phyloP scores from a whole-genome alignment of 2,888 invertebrate genomes.

The Elysia crispata region DNA sequence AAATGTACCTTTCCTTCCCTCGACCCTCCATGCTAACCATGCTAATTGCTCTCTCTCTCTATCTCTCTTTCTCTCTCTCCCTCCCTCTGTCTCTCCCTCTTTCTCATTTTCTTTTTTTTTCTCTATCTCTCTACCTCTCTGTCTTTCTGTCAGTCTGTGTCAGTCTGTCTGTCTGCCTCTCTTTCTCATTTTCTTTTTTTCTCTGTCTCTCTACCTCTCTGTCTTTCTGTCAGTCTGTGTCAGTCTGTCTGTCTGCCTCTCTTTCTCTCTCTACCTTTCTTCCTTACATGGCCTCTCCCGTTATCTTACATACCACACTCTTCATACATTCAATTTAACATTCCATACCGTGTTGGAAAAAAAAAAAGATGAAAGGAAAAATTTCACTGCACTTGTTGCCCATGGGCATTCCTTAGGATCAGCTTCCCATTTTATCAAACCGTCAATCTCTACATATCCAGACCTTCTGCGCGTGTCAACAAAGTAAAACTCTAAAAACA shows the following conservation, averaged over 20 bases:
- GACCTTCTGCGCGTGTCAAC: too few species aligned
- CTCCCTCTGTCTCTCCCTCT: slow-evolving; percentile 15
- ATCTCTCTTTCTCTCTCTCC: slow-evolving; percentile 12
- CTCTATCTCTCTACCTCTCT: slow-evolving; percentile 23
- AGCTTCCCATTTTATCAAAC: not conserved
- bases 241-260: not conserved
- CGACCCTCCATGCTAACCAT: too few species aligned
- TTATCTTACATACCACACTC: not conserved
- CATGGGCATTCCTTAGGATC: not conserved
- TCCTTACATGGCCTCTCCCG: not conserved
- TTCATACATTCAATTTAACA: not conserved
- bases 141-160: slow-evolving; percentile 24
- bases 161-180: slow-evolving; percentile 22
- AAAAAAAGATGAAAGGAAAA: too few species aligned
- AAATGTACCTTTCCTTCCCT: too few species aligned
- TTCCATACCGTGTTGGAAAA: too few species aligned
- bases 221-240: too few species aligned
- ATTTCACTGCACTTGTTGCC: not conserved
- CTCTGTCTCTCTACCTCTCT: too few species aligned
- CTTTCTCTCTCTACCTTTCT: not conserved
- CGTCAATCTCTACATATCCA: too few species aligned
- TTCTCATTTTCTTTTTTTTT: slow-evolving; percentile 39
- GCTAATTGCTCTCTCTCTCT: not conserved
- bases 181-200: too few species aligned
- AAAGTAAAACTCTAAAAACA: too few species aligned